These are phyloP conservation scores for Pygocentrus nattereri DNA, from an alignment of 2,797 vertebrate genomes.

Conservation along the genomic window DNA sequence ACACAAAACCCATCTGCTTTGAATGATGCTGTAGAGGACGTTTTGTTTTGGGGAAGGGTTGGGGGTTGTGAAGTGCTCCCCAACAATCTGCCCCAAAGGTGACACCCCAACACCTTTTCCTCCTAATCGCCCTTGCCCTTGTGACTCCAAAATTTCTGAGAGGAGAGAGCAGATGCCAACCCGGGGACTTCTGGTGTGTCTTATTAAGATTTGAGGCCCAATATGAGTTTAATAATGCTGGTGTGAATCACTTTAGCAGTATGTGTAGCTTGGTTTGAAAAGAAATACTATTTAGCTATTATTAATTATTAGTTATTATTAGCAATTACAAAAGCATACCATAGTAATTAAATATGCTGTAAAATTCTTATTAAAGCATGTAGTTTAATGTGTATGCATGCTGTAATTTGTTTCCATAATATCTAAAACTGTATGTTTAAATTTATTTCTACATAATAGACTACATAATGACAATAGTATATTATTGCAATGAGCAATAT, in stretches of 20 bases:
- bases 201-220: background rate
- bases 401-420: too few species aligned
- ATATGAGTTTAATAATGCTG: background rate
- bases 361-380: too few species aligned
- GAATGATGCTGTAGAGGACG: slow-evolving; percentile 68
- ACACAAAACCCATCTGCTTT: slow-evolving; percentile 79
- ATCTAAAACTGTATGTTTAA: too few species aligned
- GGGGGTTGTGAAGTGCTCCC: slow-evolving; percentile 9
- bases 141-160: slow-evolving; percentile 70
- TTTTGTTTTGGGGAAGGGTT: slow-evolving; percentile 54
- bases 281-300: too few species aligned
- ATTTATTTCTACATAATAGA: too few species aligned
- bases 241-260: too few species aligned
- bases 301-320: too few species aligned
- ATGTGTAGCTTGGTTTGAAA: background rate
- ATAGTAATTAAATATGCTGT: too few species aligned
- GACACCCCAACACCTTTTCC: slow-evolving; percentile 78
- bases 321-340: background rate
- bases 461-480: too few species aligned
- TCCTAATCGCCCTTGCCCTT: slow-evolving; percentile 73
- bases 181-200: background rate
- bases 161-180: slow-evolving; percentile 17
- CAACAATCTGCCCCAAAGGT: slow-evolving; percentile 66
- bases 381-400: too few species aligned
- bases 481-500: too few species aligned